Evolutionary conservation across 2,797 vertebrate species (phyloP), one percentile per base, ranked within the genome.

Genomic region (Mormyrus hasselquistii): DNA sequence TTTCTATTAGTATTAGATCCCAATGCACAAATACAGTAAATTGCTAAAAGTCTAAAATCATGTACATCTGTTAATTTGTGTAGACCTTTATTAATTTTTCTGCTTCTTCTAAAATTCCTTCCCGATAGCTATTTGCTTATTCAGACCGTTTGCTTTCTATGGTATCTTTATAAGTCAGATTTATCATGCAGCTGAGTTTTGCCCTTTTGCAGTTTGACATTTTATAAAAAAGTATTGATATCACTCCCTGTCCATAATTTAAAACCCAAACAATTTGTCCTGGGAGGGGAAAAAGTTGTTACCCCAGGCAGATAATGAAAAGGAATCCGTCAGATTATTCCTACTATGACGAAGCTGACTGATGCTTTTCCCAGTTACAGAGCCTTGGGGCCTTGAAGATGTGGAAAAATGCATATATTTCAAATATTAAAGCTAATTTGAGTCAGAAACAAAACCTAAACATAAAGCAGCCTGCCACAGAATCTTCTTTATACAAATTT

Each of bases 271-370:
- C 41, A 82, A 82, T 82, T 47, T 82, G 76, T 47, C 76, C 76
- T 49, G 19, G 41, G 38, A 47, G 41, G 41, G 41, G 41, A 82
- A 82, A 82, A 82, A 22, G 41, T 22, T 22, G 76, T 82, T 82
- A 82, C 41, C 76, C 41, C 38, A 82, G 76, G 76, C 76, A 82
- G 76, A 82, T 82, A 82, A 82, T 82, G 76, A 82, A 82, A 41
- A 47, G 76, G 41, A 82, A 82, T 82, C 76, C 44, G 41, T 47
- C 41, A 44, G 76, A 47, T 82, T 82, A 82, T 82, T 82, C 41
- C 6, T 47, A 47, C 41, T 82, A 22, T 47, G 76, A 47, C 76
- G 47, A 47, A 47, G 76, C 7, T 47, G 41, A 82, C 41, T 44
- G 76, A 82, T 82, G 76, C 41, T n/a, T 82, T 82, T 7, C 19